Conservation (phyloP, 2,113 vertebrate genomes). For the Emydura subglobosa region DNA sequence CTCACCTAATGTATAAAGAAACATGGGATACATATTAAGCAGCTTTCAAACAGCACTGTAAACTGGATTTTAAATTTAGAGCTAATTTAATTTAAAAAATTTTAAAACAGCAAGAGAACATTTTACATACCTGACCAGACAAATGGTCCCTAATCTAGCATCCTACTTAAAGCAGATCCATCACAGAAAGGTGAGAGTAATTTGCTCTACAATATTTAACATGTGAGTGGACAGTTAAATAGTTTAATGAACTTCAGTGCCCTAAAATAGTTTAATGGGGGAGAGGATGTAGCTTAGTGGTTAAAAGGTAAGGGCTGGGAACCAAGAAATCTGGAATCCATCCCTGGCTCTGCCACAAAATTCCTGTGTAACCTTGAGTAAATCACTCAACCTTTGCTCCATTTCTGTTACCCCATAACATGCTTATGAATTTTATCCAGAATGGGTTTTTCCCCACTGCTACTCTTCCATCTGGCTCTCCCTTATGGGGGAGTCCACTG, state of each 20-base stretch:
- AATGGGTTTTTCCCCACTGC: too few relatives aligned
- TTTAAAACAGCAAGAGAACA: background rate
- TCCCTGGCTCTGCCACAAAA: background rate
- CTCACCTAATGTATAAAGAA: slow-evolving; percentile 86
- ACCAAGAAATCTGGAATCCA: background rate
- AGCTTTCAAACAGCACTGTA: background rate
- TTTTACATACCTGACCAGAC: background rate
- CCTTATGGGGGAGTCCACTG: too few relatives aligned
- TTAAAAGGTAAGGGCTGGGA: background rate
- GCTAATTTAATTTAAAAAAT: background rate
- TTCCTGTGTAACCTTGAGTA: background rate
- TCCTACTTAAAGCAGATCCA: background rate
- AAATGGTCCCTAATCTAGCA: background rate
- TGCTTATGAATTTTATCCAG: too few relatives aligned
- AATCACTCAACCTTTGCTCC: background rate
- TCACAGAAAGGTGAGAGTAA: background rate
- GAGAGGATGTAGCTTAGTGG: background rate
- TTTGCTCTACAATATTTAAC: background rate
- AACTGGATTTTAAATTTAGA: background rate
- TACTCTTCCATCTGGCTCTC: too few relatives aligned
- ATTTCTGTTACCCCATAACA: background rate
- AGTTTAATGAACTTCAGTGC: background rate
- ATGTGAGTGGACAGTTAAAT: background rate
- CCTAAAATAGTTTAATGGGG: background rate
- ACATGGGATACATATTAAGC: background rate